Conservation (phyloP, 2,113 vertebrate genomes). For the Oostethus manadensis region DNA sequence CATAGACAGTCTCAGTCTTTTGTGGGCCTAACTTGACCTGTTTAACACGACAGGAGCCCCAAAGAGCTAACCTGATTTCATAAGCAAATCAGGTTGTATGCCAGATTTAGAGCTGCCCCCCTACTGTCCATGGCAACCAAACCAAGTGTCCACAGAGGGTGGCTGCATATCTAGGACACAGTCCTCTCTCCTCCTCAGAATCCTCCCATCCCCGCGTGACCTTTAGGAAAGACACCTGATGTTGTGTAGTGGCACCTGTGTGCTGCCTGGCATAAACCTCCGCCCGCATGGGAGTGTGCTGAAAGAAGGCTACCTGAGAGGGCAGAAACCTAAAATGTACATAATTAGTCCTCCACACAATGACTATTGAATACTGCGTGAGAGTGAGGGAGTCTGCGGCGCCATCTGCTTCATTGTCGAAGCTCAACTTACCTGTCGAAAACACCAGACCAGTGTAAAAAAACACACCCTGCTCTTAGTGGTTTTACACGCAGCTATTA, state of each 20-base stretch:
- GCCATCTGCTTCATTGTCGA: slow-evolving; percentile 44
- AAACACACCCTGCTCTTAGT: neutral
- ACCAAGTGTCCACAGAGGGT: slow-evolving; percentile 41
- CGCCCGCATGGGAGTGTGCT: slow-evolving; percentile 7
- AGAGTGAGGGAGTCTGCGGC: slow-evolving; percentile 24
- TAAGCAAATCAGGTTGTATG: slow-evolving; percentile 48
- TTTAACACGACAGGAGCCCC: slow-evolving; percentile 30
- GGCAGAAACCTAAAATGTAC: slow-evolving; percentile 14
- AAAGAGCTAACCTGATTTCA: slow-evolving; percentile 56
- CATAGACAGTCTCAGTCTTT: slow-evolving; percentile 1
- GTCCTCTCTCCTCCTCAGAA: neutral
- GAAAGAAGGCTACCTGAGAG: slow-evolving; percentile 32
- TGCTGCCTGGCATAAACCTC: slow-evolving; percentile 32
- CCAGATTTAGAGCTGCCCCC: slow-evolving; percentile 36
- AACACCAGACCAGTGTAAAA: slow-evolving; percentile 33
- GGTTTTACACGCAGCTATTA: too few species aligned
- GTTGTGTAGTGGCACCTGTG: slow-evolving; percentile 51
- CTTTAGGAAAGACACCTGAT: slow-evolving; percentile 56
- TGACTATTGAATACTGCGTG: slow-evolving; percentile 34
- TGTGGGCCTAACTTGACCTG: slow-evolving; percentile 14
- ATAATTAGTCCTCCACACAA: slow-evolving; percentile 41
- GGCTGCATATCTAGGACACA: slow-evolving; percentile 50
- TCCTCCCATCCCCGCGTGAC: slow-evolving; percentile 23
- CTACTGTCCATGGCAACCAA: slow-evolving; percentile 25
- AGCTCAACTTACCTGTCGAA: slow-evolving; percentile 33